Conservation (phyloP, 2,888 invertebrate species). For the Pharmacophagus antenor region DNA sequence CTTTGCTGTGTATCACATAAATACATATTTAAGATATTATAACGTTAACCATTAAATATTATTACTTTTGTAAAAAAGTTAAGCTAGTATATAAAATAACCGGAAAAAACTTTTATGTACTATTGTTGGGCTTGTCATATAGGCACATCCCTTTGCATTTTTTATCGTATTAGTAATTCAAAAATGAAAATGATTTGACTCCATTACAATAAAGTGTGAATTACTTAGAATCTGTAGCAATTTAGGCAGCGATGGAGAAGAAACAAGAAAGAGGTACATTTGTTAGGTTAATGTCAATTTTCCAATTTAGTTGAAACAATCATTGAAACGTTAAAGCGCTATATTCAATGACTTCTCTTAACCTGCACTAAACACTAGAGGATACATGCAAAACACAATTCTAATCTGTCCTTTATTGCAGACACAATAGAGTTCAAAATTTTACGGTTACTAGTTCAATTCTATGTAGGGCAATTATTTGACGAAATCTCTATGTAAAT, state of each 20-base stretch:
- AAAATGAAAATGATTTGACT: background rate
- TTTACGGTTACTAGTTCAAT: background rate
- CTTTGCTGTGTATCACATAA: constrained; percentile 21
- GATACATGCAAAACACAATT: background rate
- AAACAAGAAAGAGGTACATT: constrained; percentile 44
- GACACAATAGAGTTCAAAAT: constrained; percentile 28
- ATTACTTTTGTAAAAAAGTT: background rate
- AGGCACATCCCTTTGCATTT: too few relatives aligned
- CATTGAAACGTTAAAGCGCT: constrained; percentile 37
- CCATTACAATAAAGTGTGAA: background rate
- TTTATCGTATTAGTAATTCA: background rate
- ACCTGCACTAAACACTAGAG: constrained; percentile 15
- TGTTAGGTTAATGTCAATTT: constrained; percentile 49
- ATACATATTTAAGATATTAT: constrained; percentile 5
- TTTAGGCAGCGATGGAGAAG: too few relatives aligned
- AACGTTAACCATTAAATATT: background rate
- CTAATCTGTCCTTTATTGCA: background rate
- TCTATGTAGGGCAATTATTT: constrained; percentile 44
- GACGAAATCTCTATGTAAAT: constrained; percentile 59
- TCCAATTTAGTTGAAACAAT: constrained; percentile 46
- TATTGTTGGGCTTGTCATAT: too few relatives aligned
- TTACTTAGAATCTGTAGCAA: background rate
- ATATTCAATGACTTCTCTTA: constrained; percentile 28
- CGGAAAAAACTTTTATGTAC: too few relatives aligned
- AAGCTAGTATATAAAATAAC: too few relatives aligned